Base-by-base conservation (phyloP, 1,140 invertebrate genomes). In the Arctopsyche grandis region DNA sequence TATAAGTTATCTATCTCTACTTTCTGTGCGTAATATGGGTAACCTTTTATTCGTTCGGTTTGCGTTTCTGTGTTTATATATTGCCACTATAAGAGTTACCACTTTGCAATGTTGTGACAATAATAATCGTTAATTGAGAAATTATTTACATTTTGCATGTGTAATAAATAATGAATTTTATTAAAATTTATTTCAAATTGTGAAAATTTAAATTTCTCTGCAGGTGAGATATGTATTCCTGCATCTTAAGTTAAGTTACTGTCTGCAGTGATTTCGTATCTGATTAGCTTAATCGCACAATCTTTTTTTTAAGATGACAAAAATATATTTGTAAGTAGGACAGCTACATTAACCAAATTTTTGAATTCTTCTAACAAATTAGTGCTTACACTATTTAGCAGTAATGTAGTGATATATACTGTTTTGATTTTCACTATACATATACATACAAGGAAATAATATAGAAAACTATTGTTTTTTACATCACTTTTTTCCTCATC, bases 401-500 rank as follows among this genome's bases (percentile, higher is more conserved):
- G 21, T 19, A 66, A 71, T 22, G 69, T 71, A 71, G 69, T 46
- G 69, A 69, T 71, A 46, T 14, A 66, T 19, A 12, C 24, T 66
- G 22, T 71, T 71, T 71, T 71, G 29, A 71, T 38, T 71, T 48
- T 71, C 7, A 71, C 10, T 66, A 66, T 52, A 60, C n/a, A 60
- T 60, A 14, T 60, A 14, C 7, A 66, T 66, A 4, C 29, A 66
- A 10, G 24, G 44, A 71, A 7, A 46, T 69, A 1, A 71, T 29
- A 12, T 69, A 71, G 16, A 46, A 71, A 29, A 46, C n/a, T 19
- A 46, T 69, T 16, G 44, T 71, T 46, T 46, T 44, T 16, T 71
- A 16, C 21, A 21, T 38, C 46, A 46, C 16, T 29, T 71, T 46
- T 71, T 71, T 19, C 14, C 46, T 5, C 44, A 46, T 5, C 1